Percentiles rank a stretch among this genome's conserved stretches.
Evolutionary conservation across 2,888 invertebrate genomes (phyloP).

Genomic region (Morpho helenor): DNA sequence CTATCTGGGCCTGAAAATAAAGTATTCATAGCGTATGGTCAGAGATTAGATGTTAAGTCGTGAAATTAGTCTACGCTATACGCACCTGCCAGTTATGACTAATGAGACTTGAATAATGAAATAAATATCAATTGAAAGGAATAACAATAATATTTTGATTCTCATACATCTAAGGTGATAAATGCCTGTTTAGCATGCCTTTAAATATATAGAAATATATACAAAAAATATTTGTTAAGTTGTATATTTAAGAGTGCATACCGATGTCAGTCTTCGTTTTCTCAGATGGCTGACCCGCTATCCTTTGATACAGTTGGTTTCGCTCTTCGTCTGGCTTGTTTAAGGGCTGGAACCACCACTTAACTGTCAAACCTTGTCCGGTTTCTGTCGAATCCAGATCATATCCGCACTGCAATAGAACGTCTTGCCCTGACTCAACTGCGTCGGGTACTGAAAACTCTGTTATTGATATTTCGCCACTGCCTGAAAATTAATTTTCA

Average conservation of each 20-base stretch:
- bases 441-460: conserved; percentile 53
- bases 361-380: conserved; percentile 42
- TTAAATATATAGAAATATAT: too few species aligned
- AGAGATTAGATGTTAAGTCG: too few species aligned
- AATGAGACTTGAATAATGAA: too few species aligned
- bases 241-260: conserved; percentile 24
- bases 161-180: too few species aligned
- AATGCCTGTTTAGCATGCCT: too few species aligned
- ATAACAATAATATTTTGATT: too few species aligned
- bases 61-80: too few species aligned
- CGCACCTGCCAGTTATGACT: too few species aligned
- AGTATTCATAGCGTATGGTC: too few species aligned
- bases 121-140: too few species aligned
- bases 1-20: too few species aligned
- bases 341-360: conserved; percentile 60
- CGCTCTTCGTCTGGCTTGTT: conserved; percentile 35
- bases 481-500: conserved; percentile 41
- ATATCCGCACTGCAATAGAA: conserved; percentile 47
- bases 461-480: conserved; percentile 51
- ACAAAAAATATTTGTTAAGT: too few species aligned
- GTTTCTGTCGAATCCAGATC: conserved; percentile 34
- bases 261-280: conserved; percentile 39
- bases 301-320: conserved; percentile 51
- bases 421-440: conserved; percentile 43
- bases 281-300: conserved; percentile 34